Conservation (phyloP, 2,113 vertebrate genomes). For the Mesembrinibis cayennensis region DNA sequence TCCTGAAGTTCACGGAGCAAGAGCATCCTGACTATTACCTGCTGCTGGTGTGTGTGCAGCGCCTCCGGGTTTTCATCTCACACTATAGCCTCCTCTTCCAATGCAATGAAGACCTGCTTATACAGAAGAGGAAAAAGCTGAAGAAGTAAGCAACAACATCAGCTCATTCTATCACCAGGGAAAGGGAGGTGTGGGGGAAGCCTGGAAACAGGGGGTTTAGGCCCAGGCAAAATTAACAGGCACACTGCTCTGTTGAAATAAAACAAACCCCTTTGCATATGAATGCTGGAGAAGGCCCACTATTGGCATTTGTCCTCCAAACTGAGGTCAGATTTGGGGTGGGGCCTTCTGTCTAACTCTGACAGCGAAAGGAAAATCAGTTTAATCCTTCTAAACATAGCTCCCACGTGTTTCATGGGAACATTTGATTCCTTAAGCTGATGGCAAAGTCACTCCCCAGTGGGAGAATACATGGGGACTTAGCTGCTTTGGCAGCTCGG, state of each 20-base stretch:
- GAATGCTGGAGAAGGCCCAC: neutral
- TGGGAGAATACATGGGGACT: neutral
- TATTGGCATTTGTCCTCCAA: neutral
- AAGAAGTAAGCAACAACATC: conserved; percentile 81
- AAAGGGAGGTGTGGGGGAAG: neutral
- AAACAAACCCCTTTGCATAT: neutral
- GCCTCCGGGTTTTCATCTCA: conserved; percentile 88
- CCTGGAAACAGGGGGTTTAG: neutral
- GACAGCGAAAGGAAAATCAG: neutral
- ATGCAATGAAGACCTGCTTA: conserved; percentile 91
- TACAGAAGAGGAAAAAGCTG: conserved; percentile 89
- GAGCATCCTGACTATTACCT: conserved; percentile 96
- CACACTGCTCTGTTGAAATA: neutral
- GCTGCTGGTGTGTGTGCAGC: conserved; percentile 92
- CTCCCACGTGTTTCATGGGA: neutral
- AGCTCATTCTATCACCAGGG: neutral
- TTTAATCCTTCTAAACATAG: neutral
- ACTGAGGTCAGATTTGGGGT: neutral
- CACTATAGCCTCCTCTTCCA: conserved; percentile 92
- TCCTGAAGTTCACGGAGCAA: conserved; percentile 91
- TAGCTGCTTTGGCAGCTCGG: neutral
- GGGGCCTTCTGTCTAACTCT: neutral
- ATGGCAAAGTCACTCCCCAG: neutral
- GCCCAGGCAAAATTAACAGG: neutral
- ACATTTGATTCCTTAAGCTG: neutral